These are phyloP conservation scores for Babyrousa celebensis DNA, from an alignment of 2,797 vertebrate species.

Conservation along the genomic window DNA sequence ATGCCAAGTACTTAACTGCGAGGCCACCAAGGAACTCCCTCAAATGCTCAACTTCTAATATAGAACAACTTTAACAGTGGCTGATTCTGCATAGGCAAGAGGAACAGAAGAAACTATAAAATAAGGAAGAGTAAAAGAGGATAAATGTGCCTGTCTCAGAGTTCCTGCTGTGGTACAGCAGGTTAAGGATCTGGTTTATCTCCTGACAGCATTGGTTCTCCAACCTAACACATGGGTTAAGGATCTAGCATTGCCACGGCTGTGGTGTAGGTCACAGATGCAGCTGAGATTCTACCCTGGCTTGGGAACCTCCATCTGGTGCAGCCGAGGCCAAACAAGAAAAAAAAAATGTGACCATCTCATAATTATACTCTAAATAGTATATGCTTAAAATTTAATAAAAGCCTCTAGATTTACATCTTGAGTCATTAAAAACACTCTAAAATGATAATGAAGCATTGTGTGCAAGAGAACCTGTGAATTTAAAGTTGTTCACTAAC, in stretches of 20 bases:
- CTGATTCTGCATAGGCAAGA: not conserved
- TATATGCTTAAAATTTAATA: not conserved
- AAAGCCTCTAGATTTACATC: not conserved
- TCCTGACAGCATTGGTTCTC: too few species aligned
- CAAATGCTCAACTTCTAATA: not conserved
- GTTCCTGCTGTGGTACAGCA: too few species aligned
- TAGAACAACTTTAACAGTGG: not conserved
- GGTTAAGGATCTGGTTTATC: too few species aligned
- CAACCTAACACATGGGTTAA: too few species aligned
- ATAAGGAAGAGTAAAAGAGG: not conserved
- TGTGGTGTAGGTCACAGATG: too few species aligned
- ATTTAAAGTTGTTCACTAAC: slow-evolving; percentile 87
- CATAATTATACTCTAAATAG: not conserved
- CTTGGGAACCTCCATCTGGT: too few species aligned
- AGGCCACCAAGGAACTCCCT: too few species aligned
- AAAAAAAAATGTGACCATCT: too few species aligned
- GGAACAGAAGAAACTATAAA: not conserved
- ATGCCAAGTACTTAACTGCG: too few species aligned
- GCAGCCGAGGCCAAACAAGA: too few species aligned
- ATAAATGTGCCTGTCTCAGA: not conserved
- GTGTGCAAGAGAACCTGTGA: not conserved
- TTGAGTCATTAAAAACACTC: not conserved
- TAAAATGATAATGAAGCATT: not conserved
- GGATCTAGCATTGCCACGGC: too few species aligned
- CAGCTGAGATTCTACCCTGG: too few species aligned